Base-by-base conservation (phyloP, 1,140 invertebrate genomes). In the Ephestia elutella region DNA sequence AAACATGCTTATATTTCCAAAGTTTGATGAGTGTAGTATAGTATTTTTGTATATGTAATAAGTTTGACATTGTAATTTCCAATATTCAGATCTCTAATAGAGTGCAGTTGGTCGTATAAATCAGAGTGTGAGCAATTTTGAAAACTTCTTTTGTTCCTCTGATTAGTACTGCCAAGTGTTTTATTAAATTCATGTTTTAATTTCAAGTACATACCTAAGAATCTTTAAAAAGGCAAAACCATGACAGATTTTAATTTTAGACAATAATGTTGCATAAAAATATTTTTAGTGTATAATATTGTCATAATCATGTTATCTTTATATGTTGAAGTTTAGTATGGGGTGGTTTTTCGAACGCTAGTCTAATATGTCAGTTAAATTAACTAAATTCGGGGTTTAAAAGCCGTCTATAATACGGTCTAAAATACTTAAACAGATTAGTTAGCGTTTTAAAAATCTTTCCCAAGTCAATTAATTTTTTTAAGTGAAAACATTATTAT, bases 41-140 rank as follows among this genome's bases (percentile, higher is more conserved):
- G 13, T 44, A 44, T 32, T 32, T 32, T 32, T 32, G 11, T 32
- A 32, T 32, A 32, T 5, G 30, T 11, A 10, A 32, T 32, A 44
- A 44, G 38, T 44, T 44, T 44, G 38, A 44, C 38, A 44, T 44
- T 44, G 38, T 44, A 44, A 44, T 15, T 44, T 44, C 15, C 13
- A 44, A 44, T 44, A 44, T 32, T 32, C 30, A 4, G 38, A 44
- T 44, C 38, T 35, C 32, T 17, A 4, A 17, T 1, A 17, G 0
- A 44, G n/a, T 1, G 1, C 30, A 44, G 2, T 44, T 4, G 38
- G 13, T 15, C 2, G 38, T 32, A 32, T 5, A 32, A 32, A 7
- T 32, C 30, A 32, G 9, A 25, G 21, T 25, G 7, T 7, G 7
- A 25, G 21, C 2, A 25, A 25, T 7, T 3, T 25, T 2, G 21